Evolutionary conservation across 1,140 invertebrate genomes (phyloP), one percentile per base, ranked within the genome.

Genomic region (Caenorhabditis tropicalis): DNA sequence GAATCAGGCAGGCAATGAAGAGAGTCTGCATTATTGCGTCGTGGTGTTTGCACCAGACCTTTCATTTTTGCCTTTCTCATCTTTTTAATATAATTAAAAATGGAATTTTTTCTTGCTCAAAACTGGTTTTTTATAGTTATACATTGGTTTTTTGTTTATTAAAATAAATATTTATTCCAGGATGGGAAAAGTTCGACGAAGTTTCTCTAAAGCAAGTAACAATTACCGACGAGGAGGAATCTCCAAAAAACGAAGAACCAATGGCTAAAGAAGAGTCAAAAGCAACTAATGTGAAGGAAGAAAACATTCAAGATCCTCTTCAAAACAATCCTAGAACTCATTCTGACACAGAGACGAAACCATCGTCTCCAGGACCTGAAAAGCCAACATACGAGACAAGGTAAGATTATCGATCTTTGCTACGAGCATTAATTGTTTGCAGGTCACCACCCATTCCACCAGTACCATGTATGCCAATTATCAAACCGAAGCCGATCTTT

Each of bases 131-230:
- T 43, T 43, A 12, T 5, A 5, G 5, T 43, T 12, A 43, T 43
- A 6, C 12, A 6, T 12, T 6, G 12, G 39, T 43, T 43, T 43
- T 6, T 43, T 31, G 0, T 4, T 24, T 36, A 6, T 7, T 27
- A 33, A 36, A 7, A 36, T 65, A 36, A 33, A 1, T 21, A 9
- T 24, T 43, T 24, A 24, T 74, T 74, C 9, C 36, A 74, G 65
- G 43, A 74, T 74, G 65, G 65, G 65, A 74, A n/a, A 74, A 74
- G 27, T 74, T 74, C 65, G 65, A 74, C 65, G 65, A 74, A 12
- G n/a, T 74, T 43, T 74, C 65, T 12, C n/a, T 74, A 10, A 21
- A 74, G 7, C 3, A 43, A 24, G n/a, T 74, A 16, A 15, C 6
- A 2, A 74, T 24, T 6, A 31, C 12, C 36, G 36, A 46, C 33